A percentile compares a stretch with the other conserved stretches of the same genome.
Conservation (phyloP, 2,888 invertebrate species). For the Eupithecia insigniata region DNA sequence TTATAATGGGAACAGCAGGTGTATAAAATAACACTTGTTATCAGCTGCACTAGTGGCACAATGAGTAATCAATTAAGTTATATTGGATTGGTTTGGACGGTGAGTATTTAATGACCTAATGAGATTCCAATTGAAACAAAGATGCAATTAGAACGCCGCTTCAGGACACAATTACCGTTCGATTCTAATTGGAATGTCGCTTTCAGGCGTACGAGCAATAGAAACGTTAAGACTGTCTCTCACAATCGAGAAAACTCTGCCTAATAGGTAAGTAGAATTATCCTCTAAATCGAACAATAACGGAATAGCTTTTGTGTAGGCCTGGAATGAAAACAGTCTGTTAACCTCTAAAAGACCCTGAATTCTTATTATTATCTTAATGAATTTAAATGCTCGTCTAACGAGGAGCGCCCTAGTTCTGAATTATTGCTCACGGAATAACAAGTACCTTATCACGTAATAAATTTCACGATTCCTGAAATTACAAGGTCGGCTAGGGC, state of each 20-base stretch:
- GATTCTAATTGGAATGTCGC: conserved; percentile 22
- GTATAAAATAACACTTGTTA: neutral
- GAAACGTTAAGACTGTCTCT: neutral
- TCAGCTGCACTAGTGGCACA: neutral
- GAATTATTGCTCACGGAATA: conserved; percentile 11
- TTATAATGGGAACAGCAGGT: neutral
- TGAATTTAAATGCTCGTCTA: conserved; percentile 17
- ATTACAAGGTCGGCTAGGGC: conserved; percentile 34
- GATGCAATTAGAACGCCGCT: conserved; percentile 21
- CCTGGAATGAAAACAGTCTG: neutral
- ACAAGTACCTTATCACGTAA: conserved; percentile 34
- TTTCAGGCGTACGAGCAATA: conserved; percentile 2
- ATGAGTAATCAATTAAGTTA: neutral
- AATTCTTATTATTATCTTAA: conserved; percentile 16
- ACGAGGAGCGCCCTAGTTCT: conserved; percentile 4
- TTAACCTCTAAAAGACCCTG: neutral
- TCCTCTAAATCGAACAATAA: neutral
- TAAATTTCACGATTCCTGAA: conserved; percentile 36
- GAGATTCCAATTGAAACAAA: conserved; percentile 21
- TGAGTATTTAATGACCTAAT: neutral
- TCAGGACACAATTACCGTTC: conserved; percentile 21
- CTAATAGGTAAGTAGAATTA: neutral
- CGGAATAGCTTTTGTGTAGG: neutral
- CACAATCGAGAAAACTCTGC: neutral
- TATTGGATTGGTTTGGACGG: neutral